These are phyloP conservation scores for Prionace glauca DNA, from an alignment of 2,797 vertebrate genomes.

Conservation along the genomic window DNA sequence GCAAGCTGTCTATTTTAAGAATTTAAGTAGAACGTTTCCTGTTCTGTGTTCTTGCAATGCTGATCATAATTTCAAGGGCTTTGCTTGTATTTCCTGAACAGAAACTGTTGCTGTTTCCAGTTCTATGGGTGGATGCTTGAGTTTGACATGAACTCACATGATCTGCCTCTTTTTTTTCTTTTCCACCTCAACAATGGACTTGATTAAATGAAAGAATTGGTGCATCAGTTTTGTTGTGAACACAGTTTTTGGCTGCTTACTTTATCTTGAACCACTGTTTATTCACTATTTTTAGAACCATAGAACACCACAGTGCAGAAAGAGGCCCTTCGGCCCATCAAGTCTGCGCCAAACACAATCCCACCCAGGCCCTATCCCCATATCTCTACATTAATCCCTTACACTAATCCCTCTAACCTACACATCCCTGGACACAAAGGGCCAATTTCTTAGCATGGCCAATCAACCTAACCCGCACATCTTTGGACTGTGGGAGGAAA, in stretches of 20 bases:
- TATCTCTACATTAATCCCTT: no score
- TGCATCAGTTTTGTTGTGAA: background rate
- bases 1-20: constrained; percentile 31
- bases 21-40: background rate
- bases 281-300: background rate
- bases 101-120: background rate
- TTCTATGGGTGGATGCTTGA: background rate
- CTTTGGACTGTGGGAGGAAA: no score
- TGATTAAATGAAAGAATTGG: background rate
- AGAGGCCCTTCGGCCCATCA: no score
- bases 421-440: no score
- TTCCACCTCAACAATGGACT: background rate
- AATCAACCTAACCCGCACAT: no score
- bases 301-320: no score
- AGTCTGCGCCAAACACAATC: no score
- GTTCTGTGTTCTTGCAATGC: background rate
- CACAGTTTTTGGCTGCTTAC: background rate
- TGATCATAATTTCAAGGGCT: background rate
- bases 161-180: background rate
- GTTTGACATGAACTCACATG: background rate
- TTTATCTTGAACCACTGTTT: background rate
- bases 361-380: no score
- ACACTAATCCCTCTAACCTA: no score
- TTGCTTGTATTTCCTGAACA: constrained; percentile 9
- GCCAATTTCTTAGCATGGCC: no score